These are phyloP conservation scores for Drosophila macrothrix DNA, from an alignment of 2,888 invertebrate genomes.

Conservation along the genomic window DNA sequence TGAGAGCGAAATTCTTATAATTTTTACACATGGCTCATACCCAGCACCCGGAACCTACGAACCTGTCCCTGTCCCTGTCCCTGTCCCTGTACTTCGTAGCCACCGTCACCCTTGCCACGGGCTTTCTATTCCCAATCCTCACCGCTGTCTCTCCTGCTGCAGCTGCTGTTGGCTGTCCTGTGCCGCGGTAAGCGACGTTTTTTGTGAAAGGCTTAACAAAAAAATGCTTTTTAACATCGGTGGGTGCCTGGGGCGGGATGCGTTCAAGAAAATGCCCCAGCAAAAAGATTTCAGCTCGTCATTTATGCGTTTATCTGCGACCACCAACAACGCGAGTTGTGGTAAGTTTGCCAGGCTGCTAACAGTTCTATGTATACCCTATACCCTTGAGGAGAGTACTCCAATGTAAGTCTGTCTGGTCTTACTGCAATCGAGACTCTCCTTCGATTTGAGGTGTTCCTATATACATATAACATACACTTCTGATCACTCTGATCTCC, in stretches of 20 bases:
- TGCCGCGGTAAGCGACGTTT: slow-evolving; percentile 56
- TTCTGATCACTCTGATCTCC: neutral
- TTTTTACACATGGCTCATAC: slow-evolving; percentile 69
- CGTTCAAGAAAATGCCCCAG: slow-evolving; percentile 70
- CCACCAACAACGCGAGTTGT: slow-evolving; percentile 67
- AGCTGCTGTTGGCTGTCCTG: slow-evolving; percentile 19
- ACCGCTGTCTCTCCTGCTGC: neutral
- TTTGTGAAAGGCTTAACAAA: slow-evolving; percentile 76
- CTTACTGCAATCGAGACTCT: neutral
- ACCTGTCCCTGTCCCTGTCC: neutral
- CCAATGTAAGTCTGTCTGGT: neutral
- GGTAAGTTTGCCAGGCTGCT: slow-evolving; percentile 38
- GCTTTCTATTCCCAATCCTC: neutral
- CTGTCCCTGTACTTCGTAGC: neutral
- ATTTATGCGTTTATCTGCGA: slow-evolving; percentile 78
- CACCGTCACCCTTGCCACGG: neutral
- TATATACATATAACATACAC: neutral
- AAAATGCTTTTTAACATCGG: slow-evolving; percentile 76
- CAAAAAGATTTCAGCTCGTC: slow-evolving; percentile 78
- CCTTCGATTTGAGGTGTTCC: neutral
- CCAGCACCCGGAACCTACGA: neutral
- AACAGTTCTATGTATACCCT: slow-evolving; percentile 6
- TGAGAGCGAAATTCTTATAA: slow-evolving; percentile 78
- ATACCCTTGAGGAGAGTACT: neutral
- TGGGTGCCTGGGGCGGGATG: slow-evolving; percentile 15